Evolutionary conservation across 2,113 vertebrate species (phyloP), one percentile per base, ranked within the genome.

Genomic region (Hippocampus comes): DNA sequence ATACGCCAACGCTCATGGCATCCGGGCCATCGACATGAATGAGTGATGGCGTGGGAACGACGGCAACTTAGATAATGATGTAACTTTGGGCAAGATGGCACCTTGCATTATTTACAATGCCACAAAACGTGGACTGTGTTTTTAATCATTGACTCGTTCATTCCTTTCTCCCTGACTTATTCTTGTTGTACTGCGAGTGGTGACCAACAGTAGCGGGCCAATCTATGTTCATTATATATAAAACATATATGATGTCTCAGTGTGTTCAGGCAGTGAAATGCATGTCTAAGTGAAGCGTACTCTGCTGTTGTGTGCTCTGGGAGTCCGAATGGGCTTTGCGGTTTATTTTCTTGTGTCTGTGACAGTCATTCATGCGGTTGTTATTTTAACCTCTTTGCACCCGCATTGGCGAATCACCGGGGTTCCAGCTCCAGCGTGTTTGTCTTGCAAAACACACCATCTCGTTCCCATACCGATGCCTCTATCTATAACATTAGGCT

Each of bases 1-100:
- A 57, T 97, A 97, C 60, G 94, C 97, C 89, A 96, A 94, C 20
- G 95, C 96, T 2, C 96, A 97, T 15, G 97, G 96, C 77, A 91
- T 93, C 82, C 93, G 89, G 87, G 87, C 95, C 57, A 30, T 94
- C 21, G 73, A 93, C 2, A 96, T 97, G 96, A 94, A 94, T 68
- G 88, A 90, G 38, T 97, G 90, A 95, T 27, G 48, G 63, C 63
- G n/a, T 9, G 17, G 34, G 34, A 42, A 63, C 34, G 0, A 20
- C 27, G 30, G 30, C 4, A 63, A 20, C 30, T 38, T 63, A 41
- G 49, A 20, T 18, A 6, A 3, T 18, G 5, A 38, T 6, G 34
- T 6, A 38, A 38, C 5, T 38, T 38, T 5, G 49, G 3, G 27
- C 56, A 59, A 59, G 9, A 27, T 15, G 12, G 23, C 23, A 14